A percentile compares a stretch with the other conserved stretches of the same genome.
Conservation (phyloP, 2,888 invertebrate genomes). For the Epirrhoe tristata region DNA sequence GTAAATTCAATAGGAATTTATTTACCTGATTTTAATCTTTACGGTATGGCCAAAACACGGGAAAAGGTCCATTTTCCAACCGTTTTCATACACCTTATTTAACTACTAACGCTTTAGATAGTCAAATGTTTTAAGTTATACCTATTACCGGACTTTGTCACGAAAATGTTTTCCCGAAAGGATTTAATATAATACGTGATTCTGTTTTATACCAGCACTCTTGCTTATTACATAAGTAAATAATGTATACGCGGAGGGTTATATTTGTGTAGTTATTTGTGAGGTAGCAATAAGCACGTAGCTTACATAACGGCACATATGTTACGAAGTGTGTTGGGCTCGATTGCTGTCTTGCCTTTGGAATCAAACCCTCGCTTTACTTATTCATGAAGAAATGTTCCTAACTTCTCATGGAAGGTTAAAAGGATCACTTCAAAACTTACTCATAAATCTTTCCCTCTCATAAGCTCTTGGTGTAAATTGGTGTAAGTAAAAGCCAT, state of each 20-base stretch:
- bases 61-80: background rate
- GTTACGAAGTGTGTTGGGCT: conserved; percentile 34
- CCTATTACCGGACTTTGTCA: background rate
- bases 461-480: background rate
- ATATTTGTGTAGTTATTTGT: conserved; percentile 42
- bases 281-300: conserved; percentile 43
- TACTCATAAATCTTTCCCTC: background rate
- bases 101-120: background rate
- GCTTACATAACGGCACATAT: conserved; percentile 44
- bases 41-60: background rate
- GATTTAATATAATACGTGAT: conserved; percentile 20
- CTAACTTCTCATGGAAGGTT: conserved; percentile 22
- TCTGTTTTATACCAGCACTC: conserved; percentile 25
- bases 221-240: conserved; percentile 32
- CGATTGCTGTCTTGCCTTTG: conserved; percentile 13
- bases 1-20: conserved; percentile 38
- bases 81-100: background rate
- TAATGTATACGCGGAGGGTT: conserved; percentile 30
- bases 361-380: conserved; percentile 45
- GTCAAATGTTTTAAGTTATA: background rate
- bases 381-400: conserved; percentile 46
- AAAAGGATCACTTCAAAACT: conserved; percentile 12
- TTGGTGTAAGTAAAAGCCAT: background rate
- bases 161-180: background rate
- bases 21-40: conserved; percentile 31